Evolutionary conservation across 2,888 invertebrate genomes (phyloP), one percentile per base, ranked within the genome.

Genomic region (Epirrita christyi): DNA sequence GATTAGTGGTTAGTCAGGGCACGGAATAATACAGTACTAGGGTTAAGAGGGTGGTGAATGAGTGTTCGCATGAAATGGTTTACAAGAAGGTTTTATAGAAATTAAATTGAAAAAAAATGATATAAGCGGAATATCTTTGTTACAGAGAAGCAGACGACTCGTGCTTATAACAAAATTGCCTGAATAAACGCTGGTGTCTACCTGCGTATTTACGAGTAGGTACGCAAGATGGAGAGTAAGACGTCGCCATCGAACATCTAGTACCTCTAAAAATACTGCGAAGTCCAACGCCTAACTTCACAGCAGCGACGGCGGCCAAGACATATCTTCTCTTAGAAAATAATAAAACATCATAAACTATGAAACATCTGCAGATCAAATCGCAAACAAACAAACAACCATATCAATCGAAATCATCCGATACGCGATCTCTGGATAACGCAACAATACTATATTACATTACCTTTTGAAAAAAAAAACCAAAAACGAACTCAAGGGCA

Each of bases 401-500:
- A 40, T 68, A 59, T 60, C 55, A 52, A 43, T 11, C 38, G 51
- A 69, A 79, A 83, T 82, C 76, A 83, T 76, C 76, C 73, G 86
- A 81, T 81, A 88, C 76, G 74, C 72, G 81, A 82, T 79, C 73
- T 74, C 59, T 56, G 74, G 78, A 78, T 78, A 76, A 76, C 68
- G 65, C 71, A 71, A 87, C 88, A 88, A 88, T 86, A 66, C 76
- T 72, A 80, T 88, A 90, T 89, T 85, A 73, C 89, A 80, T 90
- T 90, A 90, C 90, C 75, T 61, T 66, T 71, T 64, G 59, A 64
- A 72, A 70, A 76, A 73, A 78, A 77, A 75, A 50, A 28, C 72
- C 72, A 75, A 80, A 83, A 82, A 80, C 74, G 75, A 76, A 73
- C 73, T 67, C 69, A 76, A 70, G 70, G 66, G 72, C 77, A 78